These are phyloP conservation scores for Cygnus olor DNA, from an alignment of 2,797 vertebrate genomes.

Conservation along the genomic window DNA sequence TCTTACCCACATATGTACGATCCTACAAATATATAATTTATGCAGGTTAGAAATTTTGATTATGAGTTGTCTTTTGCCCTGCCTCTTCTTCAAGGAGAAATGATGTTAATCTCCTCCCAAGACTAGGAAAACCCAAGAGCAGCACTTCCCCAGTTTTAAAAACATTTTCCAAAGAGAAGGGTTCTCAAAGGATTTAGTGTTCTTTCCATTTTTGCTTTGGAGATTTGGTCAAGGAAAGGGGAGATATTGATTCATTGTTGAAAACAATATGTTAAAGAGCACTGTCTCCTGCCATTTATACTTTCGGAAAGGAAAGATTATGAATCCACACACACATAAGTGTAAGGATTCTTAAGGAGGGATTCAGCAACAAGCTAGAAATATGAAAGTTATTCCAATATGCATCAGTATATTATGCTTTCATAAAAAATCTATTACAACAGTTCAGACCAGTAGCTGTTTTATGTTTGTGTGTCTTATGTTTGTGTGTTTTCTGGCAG, in stretches of 20 bases:
- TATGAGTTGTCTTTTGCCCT: not conserved
- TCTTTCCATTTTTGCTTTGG: not conserved
- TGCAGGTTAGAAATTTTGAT: not conserved
- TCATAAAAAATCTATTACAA: constrained; percentile 5
- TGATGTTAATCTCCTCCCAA: not conserved
- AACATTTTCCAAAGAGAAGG: not conserved
- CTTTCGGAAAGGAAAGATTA: not conserved
- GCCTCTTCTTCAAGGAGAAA: not conserved
- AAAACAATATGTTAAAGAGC: not conserved
- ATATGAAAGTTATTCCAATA: not conserved
- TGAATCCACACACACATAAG: not conserved
- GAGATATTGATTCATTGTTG: not conserved
- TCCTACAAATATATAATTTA: not conserved
- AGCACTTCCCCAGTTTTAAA: not conserved
- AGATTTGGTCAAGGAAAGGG: not conserved
- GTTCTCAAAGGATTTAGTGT: not conserved
- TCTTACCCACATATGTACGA: not conserved
- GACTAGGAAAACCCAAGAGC: not conserved
- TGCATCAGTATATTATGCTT: not conserved
- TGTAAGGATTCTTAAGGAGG: not conserved
- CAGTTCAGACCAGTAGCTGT: not conserved
- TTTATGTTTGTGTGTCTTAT: not conserved
- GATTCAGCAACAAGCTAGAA: not conserved
- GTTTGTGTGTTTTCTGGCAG: not conserved
- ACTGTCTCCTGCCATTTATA: not conserved